Evolutionary conservation across 2,113 vertebrate species (phyloP).

Genomic region (Gymnarchus niloticus): DNA sequence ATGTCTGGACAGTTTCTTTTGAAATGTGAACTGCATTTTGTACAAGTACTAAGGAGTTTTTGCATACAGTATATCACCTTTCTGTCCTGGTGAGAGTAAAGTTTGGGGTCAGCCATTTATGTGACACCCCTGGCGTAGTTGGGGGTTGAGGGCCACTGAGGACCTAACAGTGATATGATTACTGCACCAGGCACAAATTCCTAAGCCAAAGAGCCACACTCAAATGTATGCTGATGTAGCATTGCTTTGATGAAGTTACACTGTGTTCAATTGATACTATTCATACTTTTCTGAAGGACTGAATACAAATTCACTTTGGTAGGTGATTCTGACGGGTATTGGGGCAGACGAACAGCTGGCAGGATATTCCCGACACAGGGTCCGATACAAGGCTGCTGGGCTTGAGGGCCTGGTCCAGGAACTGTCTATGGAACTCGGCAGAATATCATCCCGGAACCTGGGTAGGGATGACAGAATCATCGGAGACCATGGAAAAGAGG

Average conservation of each 20-base stretch:
- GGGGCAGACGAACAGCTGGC: slow-evolving; percentile 95
- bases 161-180: too few species aligned
- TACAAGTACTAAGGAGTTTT: too few species aligned
- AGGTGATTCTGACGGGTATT: slow-evolving; percentile 87
- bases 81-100: too few species aligned
- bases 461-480: slow-evolving; percentile 90
- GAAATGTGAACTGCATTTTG: neutral
- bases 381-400: slow-evolving; percentile 66
- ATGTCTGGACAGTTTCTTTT: neutral
- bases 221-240: neutral
- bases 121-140: too few species aligned
- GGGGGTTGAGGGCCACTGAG: too few species aligned
- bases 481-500: slow-evolving; percentile 88
- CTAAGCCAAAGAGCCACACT: too few species aligned
- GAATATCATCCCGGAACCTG: slow-evolving; percentile 88
- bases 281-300: neutral
- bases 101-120: too few species aligned
- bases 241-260: neutral
- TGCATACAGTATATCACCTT: too few species aligned
- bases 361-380: slow-evolving; percentile 85
- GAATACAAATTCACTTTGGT: neutral
- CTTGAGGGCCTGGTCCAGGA: slow-evolving; percentile 74
- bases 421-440: slow-evolving; percentile 77
- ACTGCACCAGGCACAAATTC: too few species aligned
- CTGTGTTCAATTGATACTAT: neutral